Percentiles rank a stretch among this genome's conserved stretches.
Conservation (phyloP, 2,888 invertebrate genomes). For the Stenodema calcarata region DNA sequence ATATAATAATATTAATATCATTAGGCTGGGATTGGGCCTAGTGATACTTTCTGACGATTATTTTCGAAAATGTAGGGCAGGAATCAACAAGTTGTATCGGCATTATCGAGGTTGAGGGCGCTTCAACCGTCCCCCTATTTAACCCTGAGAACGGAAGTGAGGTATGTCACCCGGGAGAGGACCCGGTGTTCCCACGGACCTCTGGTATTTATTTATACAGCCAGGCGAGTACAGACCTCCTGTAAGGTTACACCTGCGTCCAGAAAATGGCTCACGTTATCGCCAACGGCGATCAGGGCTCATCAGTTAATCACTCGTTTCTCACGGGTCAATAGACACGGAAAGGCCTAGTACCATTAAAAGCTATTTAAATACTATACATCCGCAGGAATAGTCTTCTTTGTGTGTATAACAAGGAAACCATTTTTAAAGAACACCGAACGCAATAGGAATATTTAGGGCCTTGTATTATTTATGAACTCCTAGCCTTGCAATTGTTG, state of each 20-base stretch:
- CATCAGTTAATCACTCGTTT: conserved; percentile 38
- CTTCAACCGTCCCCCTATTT: not conserved
- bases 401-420: not conserved
- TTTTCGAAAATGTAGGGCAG: too few relatives aligned
- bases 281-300: conserved; percentile 3
- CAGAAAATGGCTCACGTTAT: not conserved
- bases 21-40: too few relatives aligned
- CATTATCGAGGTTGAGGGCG: not conserved
- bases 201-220: not conserved
- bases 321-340: conserved; percentile 26
- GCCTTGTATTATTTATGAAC: too few relatives aligned
- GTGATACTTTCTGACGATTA: too few relatives aligned
- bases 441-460: not conserved
- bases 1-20: too few relatives aligned
- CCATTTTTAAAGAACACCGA: not conserved
- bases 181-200: conserved; percentile 4
- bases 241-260: conserved; percentile 7
- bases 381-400: not conserved
- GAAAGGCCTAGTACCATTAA: not conserved
- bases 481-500: too few relatives aligned
- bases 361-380: not conserved
- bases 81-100: not conserved
- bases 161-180: conserved; percentile 20
- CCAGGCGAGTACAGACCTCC: not conserved
- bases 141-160: conserved; percentile 35